These are phyloP conservation scores for Apostichopus parvimensis DNA, from an alignment of 35 echinoderm and acorn worm genomes.

Conservation along the genomic window DNA sequence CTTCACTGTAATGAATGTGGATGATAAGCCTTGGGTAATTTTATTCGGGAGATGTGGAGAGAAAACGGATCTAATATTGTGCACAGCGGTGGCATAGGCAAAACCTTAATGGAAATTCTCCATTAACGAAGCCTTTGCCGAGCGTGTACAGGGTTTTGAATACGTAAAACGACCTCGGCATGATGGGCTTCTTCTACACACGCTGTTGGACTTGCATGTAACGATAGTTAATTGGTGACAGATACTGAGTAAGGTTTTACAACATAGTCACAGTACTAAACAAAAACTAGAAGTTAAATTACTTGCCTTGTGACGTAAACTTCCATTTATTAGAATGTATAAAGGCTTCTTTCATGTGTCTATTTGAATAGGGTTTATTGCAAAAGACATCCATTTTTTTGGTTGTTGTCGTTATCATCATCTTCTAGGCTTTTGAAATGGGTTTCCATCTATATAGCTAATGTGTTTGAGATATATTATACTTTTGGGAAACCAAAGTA, in stretches of 20 bases:
- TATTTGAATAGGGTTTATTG: too few relatives aligned
- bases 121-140: not conserved
- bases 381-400: too few relatives aligned
- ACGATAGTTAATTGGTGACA: not conserved
- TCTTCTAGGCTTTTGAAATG: too few relatives aligned
- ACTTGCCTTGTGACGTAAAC: too few relatives aligned
- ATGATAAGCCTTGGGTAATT: conserved; percentile 36
- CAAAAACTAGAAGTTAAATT: too few relatives aligned
- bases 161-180: not conserved
- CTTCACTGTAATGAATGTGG: conserved; percentile 41
- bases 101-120: conserved; percentile 33
- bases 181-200: not conserved
- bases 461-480: too few relatives aligned
- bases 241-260: not conserved
- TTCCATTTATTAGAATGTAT: too few relatives aligned
- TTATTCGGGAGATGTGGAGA: conserved; percentile 33
- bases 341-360: too few relatives aligned
- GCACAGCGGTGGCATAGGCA: not conserved
- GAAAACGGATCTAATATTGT: conserved; percentile 37
- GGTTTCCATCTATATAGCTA: too few relatives aligned
- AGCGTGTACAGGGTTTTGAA: not conserved
- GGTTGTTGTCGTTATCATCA: too few relatives aligned
- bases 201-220: not conserved
- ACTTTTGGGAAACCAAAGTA: too few relatives aligned
- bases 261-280: not conserved